Evolutionary conservation across 2,797 vertebrate species (phyloP).

Genomic region (Chromobotia macracanthus): DNA sequence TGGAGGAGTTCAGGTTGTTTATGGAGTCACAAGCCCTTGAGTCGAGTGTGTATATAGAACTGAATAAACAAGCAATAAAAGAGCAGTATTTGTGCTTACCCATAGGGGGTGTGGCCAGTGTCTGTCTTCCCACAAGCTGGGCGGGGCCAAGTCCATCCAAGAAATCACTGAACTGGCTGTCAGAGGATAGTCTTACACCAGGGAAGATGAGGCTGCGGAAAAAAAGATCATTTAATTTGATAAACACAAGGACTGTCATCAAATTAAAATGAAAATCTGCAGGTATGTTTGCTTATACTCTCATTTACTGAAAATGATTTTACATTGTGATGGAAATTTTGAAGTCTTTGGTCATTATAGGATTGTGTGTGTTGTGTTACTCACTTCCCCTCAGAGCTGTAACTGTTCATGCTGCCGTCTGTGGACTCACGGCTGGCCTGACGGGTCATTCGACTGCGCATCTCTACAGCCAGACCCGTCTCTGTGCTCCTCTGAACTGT

Average conservation of each 20-base stretch:
- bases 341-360: too few relatives aligned
- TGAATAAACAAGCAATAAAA: background rate
- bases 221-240: background rate
- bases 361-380: constrained; percentile 56
- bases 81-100: constrained; percentile 76
- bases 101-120: constrained; percentile 96
- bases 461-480: constrained; percentile 97
- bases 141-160: constrained; percentile 96
- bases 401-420: constrained; percentile 98
- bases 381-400: constrained; percentile 99
- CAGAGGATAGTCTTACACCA: constrained; percentile 93
- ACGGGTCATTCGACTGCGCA: constrained; percentile 97
- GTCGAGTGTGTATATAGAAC: background rate
- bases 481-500: constrained; percentile 97
- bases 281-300: too few relatives aligned
- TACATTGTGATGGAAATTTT: too few relatives aligned
- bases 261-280: too few relatives aligned
- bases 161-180: constrained; percentile 98
- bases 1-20: background rate
- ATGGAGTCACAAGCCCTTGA: background rate
- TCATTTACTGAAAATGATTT: background rate
- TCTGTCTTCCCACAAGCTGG: constrained; percentile 96
- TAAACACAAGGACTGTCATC: background rate
- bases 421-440: constrained; percentile 95
- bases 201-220: constrained; percentile 92